phyloP scores from a whole-genome alignment of 53 echinoderm and acorn worm genomes.

The Mesocentrotus franciscanus region DNA sequence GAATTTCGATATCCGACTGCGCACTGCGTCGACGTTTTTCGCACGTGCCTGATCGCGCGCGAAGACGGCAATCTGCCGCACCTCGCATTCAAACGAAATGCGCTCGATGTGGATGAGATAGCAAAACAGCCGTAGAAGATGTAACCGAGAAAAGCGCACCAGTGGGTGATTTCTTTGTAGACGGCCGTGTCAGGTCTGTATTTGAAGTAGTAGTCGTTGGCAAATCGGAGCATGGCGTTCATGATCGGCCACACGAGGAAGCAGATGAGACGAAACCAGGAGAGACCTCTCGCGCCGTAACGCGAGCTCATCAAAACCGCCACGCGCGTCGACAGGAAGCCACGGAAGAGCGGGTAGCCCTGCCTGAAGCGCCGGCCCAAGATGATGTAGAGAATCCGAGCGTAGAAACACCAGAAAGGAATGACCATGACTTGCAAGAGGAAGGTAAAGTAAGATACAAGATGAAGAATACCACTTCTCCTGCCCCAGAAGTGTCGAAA shows the following conservation, averaged over 20 bases:
- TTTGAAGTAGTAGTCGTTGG: slow-evolving; percentile 54
- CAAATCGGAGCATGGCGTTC: slow-evolving; percentile 62
- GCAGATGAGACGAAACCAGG: slow-evolving; percentile 14
- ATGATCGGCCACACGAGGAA: slow-evolving; percentile 70
- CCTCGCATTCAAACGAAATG: slow-evolving; percentile 66
- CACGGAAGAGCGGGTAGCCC: background rate
- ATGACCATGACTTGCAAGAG: slow-evolving; percentile 66
- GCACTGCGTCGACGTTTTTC: slow-evolving; percentile 46
- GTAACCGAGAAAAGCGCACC: too few relatives aligned
- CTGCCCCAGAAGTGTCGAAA: too few relatives aligned
- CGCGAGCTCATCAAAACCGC: background rate
- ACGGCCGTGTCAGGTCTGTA: background rate
- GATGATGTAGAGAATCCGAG: slow-evolving; percentile 7
- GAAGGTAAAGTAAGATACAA: slow-evolving; percentile 66
- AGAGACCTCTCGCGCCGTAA: background rate
- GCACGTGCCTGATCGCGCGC: slow-evolving; percentile 45
- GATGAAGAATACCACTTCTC: too few relatives aligned
- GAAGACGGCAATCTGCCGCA: slow-evolving; percentile 50
- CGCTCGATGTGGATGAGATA: slow-evolving; percentile 24
- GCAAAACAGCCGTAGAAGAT: too few relatives aligned
- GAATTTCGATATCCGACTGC: slow-evolving; percentile 40
- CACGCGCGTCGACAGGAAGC: background rate
- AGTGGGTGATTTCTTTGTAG: too few relatives aligned
- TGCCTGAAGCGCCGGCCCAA: background rate
- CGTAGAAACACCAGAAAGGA: slow-evolving; percentile 20